Evolutionary conservation across 2,113 vertebrate species (phyloP).

Genomic region (Stictonetta naevosa): DNA sequence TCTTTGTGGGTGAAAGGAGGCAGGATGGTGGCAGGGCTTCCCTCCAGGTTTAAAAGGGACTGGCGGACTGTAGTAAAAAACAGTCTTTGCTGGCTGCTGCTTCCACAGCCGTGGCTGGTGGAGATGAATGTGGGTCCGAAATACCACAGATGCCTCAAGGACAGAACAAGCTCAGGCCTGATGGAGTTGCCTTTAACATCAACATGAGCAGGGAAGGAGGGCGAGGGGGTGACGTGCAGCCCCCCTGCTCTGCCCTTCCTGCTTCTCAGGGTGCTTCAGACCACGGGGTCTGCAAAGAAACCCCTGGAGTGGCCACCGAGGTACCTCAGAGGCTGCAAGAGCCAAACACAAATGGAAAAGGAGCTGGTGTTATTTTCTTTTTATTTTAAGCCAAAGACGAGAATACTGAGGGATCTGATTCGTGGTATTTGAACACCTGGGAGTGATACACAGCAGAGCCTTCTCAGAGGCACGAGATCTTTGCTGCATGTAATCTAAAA

Average conservation of each 20-base stretch:
- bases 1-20: constrained; percentile 8
- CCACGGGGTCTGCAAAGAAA: neutral
- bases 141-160: neutral
- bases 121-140: neutral
- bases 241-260: neutral
- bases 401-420: constrained; percentile 17
- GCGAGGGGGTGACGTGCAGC: neutral
- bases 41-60: neutral
- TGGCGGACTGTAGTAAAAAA: neutral
- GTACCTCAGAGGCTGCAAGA: neutral
- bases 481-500: neutral
- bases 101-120: neutral
- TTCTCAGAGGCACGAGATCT: neutral
- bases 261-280: neutral
- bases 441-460: neutral
- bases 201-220: neutral
- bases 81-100: neutral
- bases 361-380: neutral
- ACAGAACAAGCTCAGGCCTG: constrained; percentile 9
- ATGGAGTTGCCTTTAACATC: neutral
- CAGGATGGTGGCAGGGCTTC: neutral
- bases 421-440: constrained; percentile 28
- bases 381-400: constrained; percentile 14
- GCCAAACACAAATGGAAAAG: neutral
- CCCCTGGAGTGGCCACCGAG: neutral